A percentile compares a stretch with the other conserved stretches of the same genome.
Conservation (phyloP, 2,113 vertebrate genomes). For the Petrocephalus zakoni region DNA sequence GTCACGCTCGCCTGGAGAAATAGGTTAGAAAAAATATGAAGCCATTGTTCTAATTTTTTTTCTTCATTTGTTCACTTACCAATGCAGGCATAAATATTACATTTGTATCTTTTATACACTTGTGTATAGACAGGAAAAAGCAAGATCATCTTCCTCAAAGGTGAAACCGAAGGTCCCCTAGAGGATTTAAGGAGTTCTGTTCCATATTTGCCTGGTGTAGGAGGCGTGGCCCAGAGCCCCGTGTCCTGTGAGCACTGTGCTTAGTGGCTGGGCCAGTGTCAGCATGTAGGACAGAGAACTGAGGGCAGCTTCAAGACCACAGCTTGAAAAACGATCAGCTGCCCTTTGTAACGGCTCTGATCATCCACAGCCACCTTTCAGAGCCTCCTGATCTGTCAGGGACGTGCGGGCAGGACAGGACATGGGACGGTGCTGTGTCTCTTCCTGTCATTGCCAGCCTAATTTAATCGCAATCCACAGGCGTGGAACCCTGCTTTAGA, state of each 20-base stretch:
- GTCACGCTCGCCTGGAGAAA: neutral
- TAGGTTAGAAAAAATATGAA: neutral
- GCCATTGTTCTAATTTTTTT: neutral
- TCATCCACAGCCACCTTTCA: constrained; percentile 30
- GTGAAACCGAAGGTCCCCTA: neutral
- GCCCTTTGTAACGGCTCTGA: constrained; percentile 29
- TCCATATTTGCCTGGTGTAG: neutral
- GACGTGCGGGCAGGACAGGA: constrained; percentile 22
- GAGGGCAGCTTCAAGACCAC: neutral
- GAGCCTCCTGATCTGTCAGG: constrained; percentile 28
- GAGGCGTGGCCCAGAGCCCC: neutral
- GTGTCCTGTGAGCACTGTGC: neutral
- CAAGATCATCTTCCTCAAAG: neutral
- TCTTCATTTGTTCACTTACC: neutral
- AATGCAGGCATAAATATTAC: neutral
- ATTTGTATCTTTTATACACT: constrained; percentile 2
- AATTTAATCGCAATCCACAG: constrained; percentile 46
- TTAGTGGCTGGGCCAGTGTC: neutral
- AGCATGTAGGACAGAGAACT: neutral
- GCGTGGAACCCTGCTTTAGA: constrained; percentile 34
- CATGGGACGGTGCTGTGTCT: constrained; percentile 26
- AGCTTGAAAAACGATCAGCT: constrained; percentile 34
- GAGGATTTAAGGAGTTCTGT: neutral
- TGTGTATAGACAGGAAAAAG: neutral
- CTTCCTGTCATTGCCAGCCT: constrained; percentile 35